Conservation (phyloP, 2,113 vertebrate genomes). For the Phrynosoma platyrhinos region DNA sequence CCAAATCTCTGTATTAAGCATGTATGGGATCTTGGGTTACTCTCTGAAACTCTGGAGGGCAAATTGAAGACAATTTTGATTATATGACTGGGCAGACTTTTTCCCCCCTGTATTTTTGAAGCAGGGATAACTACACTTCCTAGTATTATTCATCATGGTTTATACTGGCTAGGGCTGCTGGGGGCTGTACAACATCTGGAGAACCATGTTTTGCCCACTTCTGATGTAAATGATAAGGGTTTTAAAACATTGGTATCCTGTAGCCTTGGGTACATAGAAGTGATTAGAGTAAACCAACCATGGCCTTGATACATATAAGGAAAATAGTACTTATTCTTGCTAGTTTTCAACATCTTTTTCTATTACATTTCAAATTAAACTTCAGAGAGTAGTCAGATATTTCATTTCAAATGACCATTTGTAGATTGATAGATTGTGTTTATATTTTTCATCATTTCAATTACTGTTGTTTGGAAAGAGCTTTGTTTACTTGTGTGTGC, state of each 20-base stretch:
- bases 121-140: too few species aligned
- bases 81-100: not conserved
- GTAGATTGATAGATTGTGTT: not conserved
- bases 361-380: slow-evolving; percentile 3
- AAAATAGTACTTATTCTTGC: not conserved
- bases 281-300: not conserved
- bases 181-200: too few species aligned
- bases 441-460: not conserved
- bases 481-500: not conserved
- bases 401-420: not conserved
- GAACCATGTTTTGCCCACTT: not conserved
- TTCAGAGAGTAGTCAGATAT: not conserved
- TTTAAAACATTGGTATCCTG: not conserved
- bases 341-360: not conserved
- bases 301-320: not conserved
- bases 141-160: too few species aligned
- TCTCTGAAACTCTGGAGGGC: not conserved
- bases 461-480: not conserved
- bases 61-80: not conserved
- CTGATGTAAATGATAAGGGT: not conserved
- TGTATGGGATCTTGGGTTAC: not conserved
- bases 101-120: not conserved
- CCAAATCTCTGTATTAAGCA: not conserved
- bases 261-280: not conserved
- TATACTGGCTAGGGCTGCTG: too few species aligned